Conservation (phyloP, 2,113 vertebrate genomes). For the Acrocephalus arundinaceus region DNA sequence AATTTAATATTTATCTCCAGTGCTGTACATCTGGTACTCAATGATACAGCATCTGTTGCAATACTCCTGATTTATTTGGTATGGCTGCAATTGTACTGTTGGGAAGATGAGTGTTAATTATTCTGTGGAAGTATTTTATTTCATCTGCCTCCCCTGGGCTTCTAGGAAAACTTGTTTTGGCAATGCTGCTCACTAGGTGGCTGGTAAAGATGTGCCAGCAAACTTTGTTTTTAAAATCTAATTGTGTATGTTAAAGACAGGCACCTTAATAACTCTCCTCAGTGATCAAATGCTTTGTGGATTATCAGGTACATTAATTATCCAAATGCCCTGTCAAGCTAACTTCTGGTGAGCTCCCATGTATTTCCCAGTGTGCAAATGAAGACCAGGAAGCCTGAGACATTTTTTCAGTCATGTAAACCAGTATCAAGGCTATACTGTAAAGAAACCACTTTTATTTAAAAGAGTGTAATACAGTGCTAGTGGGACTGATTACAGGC, state of each 20-base stretch:
- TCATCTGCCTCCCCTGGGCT: not conserved
- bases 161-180: not conserved
- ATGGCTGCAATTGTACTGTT: not conserved
- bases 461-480: not conserved
- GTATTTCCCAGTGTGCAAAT: not conserved
- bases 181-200: not conserved
- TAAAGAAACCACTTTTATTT: not conserved
- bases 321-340: not conserved
- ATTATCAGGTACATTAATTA: constrained; percentile 6
- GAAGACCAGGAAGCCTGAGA: not conserved
- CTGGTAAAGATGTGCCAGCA: not conserved
- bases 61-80: not conserved
- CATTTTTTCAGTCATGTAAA: not conserved
- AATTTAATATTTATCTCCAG: not conserved
- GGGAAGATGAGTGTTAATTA: constrained; percentile 5
- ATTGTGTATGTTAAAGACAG: not conserved
- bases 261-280: not conserved
- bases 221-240: constrained; percentile 22
- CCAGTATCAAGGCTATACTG: not conserved
- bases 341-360: not conserved
- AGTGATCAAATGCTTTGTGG: not conserved
- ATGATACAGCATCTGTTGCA: constrained; percentile 31
- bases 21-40: constrained; percentile 22
- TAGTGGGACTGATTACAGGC: not conserved
- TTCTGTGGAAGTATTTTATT: not conserved